A percentile compares a stretch with the other conserved stretches of the same genome.
phyloP scores from a whole-genome alignment of 23 tunicate genomes.

The Trididemnum clinides region DNA sequence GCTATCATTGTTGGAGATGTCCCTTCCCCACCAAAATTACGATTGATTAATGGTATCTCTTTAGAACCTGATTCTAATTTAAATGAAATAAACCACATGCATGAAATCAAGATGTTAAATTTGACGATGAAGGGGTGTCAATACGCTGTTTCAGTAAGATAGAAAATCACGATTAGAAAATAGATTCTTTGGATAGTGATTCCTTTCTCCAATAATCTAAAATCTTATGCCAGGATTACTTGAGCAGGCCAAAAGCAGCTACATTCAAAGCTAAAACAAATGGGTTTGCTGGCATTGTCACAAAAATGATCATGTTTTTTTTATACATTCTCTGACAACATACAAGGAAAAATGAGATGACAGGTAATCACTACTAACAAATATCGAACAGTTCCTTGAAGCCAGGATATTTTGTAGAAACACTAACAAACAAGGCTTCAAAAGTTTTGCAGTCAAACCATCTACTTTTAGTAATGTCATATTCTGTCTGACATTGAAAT shows the following conservation, averaged over 20 bases:
- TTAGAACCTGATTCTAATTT: constrained; percentile 17
- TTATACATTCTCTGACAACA: background rate
- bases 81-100: constrained; percentile 3
- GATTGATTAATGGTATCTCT: background rate
- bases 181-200: background rate
- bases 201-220: constrained; percentile 21
- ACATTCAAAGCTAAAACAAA: constrained; percentile 1
- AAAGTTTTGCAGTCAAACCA: background rate
- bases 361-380: constrained; percentile 1
- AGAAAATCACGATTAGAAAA: background rate
- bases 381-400: background rate
- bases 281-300: constrained; percentile 17
- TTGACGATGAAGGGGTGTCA: background rate
- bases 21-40: constrained; percentile 8
- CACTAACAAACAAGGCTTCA: background rate
- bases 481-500: background rate
- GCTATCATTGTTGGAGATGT: background rate
- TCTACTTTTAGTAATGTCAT: background rate
- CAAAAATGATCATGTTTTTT: constrained; percentile 3
- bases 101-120: background rate
- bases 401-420: background rate
- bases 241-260: constrained; percentile 16
- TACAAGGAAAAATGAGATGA: constrained; percentile 1
- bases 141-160: constrained; percentile 2
- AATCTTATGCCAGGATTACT: background rate